These are phyloP conservation scores for Ctenosaura bakeri DNA, from an alignment of 2,797 vertebrate species.

Conservation along the genomic window DNA sequence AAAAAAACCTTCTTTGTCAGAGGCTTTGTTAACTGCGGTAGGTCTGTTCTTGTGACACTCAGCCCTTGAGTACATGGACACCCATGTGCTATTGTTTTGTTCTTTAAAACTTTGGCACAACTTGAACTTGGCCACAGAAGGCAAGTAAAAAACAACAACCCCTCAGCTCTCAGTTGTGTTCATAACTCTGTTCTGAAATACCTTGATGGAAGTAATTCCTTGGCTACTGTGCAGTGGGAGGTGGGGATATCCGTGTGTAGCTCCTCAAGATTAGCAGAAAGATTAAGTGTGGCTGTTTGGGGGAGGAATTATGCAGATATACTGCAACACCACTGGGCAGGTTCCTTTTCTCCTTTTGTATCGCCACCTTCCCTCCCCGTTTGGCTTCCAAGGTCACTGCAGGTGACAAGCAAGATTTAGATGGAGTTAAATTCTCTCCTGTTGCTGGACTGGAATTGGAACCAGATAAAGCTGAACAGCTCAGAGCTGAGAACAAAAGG, in stretches of 20 bases:
- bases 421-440: constrained; percentile 13
- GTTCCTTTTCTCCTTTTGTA: constrained; percentile 3
- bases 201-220: not conserved
- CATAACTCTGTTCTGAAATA: not conserved
- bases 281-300: constrained; percentile 18
- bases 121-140: constrained; percentile 1
- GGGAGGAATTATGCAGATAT: not conserved
- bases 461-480: not conserved
- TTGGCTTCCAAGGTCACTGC: constrained; percentile 25
- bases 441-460: constrained; percentile 20
- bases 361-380: not conserved
- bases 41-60: not conserved
- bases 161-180: not conserved
- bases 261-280: constrained; percentile 23
- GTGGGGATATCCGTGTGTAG: constrained; percentile 2
- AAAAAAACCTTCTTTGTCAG: too few species aligned
- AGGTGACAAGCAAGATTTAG: constrained; percentile 27
- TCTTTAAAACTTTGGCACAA: not conserved
- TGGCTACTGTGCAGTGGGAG: not conserved
- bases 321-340: not conserved
- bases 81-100: not conserved
- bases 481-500: not conserved
- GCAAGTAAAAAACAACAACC: not conserved
- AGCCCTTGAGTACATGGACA: not conserved
- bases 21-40: too few species aligned